Conservation (phyloP, 2,113 vertebrate species). For the Tragulus kanchil region DNA sequence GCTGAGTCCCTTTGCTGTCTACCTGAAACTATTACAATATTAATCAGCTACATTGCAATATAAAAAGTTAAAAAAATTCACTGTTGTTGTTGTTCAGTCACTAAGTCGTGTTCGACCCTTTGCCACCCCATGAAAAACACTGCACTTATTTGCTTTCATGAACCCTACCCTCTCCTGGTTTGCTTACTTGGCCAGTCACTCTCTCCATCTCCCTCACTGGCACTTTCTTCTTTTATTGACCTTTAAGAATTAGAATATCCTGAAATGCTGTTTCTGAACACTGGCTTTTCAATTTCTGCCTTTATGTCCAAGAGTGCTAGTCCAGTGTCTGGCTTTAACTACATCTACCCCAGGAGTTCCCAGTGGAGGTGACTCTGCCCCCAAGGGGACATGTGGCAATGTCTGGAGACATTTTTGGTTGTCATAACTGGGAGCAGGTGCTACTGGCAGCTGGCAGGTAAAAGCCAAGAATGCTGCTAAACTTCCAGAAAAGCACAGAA, state of each 20-base stretch:
- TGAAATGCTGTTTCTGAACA: neutral
- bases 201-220: neutral
- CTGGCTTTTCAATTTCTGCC: neutral
- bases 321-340: neutral
- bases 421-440: neutral
- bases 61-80: neutral
- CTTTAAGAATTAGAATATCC: neutral
- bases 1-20: neutral
- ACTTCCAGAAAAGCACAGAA: neutral
- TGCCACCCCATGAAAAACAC: neutral
- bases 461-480: neutral
- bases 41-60: neutral
- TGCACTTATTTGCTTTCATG: neutral
- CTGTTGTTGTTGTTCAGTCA: neutral
- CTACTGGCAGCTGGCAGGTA: neutral
- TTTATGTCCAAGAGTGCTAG: neutral
- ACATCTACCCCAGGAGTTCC: neutral
- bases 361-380: neutral
- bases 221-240: neutral
- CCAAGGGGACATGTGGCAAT: neutral
- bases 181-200: neutral
- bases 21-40: neutral
- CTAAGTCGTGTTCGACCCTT: neutral
- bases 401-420: neutral
- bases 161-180: neutral